A percentile compares a stretch with the other conserved stretches of the same genome.
These are phyloP conservation scores for Uropsilus gracilis DNA, from an alignment of 2,113 vertebrate species.

Conservation along the genomic window DNA sequence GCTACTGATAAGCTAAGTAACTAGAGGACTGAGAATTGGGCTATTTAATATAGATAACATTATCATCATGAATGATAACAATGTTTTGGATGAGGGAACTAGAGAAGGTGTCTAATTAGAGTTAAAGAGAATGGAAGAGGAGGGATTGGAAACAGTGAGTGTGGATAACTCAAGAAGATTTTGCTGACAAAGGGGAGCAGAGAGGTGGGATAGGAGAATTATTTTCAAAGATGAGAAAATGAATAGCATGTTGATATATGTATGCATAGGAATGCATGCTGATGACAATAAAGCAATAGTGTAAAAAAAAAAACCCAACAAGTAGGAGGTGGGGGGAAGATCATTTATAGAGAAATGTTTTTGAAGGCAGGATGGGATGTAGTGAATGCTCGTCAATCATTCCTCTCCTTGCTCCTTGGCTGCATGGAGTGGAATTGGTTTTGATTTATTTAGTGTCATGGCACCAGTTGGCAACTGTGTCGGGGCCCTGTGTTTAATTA, in stretches of 20 bases:
- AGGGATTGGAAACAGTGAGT: neutral
- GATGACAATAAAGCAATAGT: neutral
- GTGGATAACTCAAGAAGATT: neutral
- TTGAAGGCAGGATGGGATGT: neutral
- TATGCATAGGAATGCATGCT: neutral
- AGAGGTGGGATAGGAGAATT: neutral
- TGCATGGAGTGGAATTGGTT: neutral
- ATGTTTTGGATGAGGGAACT: neutral
- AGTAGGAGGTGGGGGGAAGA: neutral
- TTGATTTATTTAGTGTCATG: neutral
- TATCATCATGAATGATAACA: neutral
- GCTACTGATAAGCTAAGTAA: neutral
- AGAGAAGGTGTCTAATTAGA: neutral
- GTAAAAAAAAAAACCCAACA: neutral
- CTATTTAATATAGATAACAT: neutral
- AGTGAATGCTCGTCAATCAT: accelerated
- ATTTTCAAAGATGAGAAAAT: neutral
- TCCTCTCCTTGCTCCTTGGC: neutral
- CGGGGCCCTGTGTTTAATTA: neutral
- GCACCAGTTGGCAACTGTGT: neutral
- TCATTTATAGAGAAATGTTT: neutral
- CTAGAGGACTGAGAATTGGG: neutral
- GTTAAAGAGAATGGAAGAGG: neutral
- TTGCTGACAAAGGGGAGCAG: neutral
- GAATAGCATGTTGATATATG: neutral